These are phyloP conservation scores for Pseudochirops cupreus DNA, from an alignment of 2,797 vertebrate species.

Conservation along the genomic window DNA sequence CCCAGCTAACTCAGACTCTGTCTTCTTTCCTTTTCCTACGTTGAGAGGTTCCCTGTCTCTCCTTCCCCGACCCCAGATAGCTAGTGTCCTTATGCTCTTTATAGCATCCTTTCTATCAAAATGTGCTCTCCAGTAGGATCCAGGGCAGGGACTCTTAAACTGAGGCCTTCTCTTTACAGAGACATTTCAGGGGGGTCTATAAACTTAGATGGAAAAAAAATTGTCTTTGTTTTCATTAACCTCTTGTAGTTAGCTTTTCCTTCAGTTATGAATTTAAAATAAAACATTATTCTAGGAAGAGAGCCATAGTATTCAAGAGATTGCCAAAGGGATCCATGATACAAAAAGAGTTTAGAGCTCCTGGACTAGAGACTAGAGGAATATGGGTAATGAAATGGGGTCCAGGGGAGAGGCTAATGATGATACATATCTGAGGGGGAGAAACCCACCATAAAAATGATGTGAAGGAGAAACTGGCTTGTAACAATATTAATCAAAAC, in stretches of 20 bases:
- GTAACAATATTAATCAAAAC: slow-evolving; percentile 41
- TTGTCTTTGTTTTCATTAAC: not conserved
- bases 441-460: not conserved
- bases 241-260: not conserved
- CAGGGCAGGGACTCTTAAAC: not conserved
- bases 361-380: not conserved
- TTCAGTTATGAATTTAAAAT: not conserved
- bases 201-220: not conserved
- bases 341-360: not conserved
- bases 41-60: not conserved
- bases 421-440: not conserved
- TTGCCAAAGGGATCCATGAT: not conserved
- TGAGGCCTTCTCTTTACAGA: not conserved
- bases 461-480: not conserved
- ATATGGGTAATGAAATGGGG: slow-evolving; percentile 26
- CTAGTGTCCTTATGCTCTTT: slow-evolving; percentile 19
- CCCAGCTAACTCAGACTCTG: not conserved
- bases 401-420: not conserved
- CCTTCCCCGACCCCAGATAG: not conserved
- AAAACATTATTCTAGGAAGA: not conserved
- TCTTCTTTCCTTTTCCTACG: not conserved
- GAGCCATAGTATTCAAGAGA: not conserved
- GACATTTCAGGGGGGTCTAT: not conserved
- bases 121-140: not conserved
- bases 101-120: not conserved